A percentile compares a stretch with the other conserved stretches of the same genome.
These are phyloP conservation scores for Papilio dardanus DNA, from an alignment of 1,140 invertebrate species.

Conservation along the genomic window DNA sequence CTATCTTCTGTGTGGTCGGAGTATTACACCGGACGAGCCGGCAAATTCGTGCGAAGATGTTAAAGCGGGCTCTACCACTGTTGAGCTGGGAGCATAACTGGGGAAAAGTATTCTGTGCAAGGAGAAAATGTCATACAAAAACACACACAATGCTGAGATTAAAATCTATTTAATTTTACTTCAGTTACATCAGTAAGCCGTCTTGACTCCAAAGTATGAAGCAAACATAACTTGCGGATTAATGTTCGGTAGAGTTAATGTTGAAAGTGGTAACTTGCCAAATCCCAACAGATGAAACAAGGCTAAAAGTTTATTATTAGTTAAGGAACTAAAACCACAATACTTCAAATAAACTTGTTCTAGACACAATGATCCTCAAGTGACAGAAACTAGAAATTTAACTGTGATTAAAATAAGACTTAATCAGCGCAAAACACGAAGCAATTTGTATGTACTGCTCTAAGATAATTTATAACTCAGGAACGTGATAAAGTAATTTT, in stretches of 20 bases:
- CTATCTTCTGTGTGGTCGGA: too few species aligned
- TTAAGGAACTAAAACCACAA: conserved; percentile 36
- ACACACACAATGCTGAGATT: background rate
- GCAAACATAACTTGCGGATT: conserved; percentile 25
- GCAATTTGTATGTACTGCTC: background rate
- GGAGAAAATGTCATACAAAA: too few species aligned
- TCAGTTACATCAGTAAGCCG: conserved; percentile 19
- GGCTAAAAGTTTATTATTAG: conserved; percentile 37
- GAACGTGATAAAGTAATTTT: background rate
- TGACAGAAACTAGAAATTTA: conserved; percentile 16
- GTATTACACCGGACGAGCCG: too few species aligned
- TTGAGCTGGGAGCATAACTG: too few species aligned
- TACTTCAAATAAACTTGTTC: conserved; percentile 24
- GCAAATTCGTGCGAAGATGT: too few species aligned
- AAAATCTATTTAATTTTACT: conserved; percentile 10
- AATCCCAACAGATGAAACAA: conserved; percentile 34
- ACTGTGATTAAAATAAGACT: conserved; percentile 5
- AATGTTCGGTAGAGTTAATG: conserved; percentile 32
- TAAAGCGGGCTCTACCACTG: too few species aligned
- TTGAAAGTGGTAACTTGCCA: conserved; percentile 23
- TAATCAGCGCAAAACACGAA: background rate
- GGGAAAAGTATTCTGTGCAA: too few species aligned
- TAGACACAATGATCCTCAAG: conserved; percentile 30
- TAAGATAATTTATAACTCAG: background rate
- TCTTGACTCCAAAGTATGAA: conserved; percentile 3